These are phyloP conservation scores for Drosophila picticornis DNA, from an alignment of 2,888 invertebrate genomes.

Conservation along the genomic window DNA sequence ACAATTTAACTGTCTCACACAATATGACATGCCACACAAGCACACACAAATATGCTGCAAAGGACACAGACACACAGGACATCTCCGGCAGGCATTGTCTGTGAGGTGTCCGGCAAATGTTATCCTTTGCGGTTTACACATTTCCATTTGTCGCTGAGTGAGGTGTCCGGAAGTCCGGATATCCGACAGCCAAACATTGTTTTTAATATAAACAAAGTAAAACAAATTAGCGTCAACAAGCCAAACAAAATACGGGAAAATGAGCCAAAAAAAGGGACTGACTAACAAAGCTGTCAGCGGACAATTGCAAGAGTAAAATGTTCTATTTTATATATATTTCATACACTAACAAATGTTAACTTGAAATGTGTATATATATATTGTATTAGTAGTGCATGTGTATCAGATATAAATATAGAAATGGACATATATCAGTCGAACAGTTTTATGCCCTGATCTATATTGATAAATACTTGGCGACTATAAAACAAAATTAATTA, in stretches of 20 bases:
- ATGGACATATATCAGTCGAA: neutral
- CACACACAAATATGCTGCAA: slow-evolving; percentile 42
- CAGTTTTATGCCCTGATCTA: neutral
- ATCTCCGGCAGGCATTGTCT: slow-evolving; percentile 37
- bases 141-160: slow-evolving; percentile 57
- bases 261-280: slow-evolving; percentile 6
- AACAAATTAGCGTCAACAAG: slow-evolving; percentile 73
- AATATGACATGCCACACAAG: slow-evolving; percentile 60
- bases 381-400: neutral
- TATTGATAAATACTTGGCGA: neutral
- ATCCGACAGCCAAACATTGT: slow-evolving; percentile 65
- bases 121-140: slow-evolving; percentile 79
- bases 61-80: slow-evolving; percentile 12
- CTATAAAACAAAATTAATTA: neutral
- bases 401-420: neutral
- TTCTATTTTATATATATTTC: slow-evolving; percentile 55
- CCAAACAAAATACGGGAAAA: slow-evolving; percentile 16
- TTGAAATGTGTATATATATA: neutral
- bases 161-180: slow-evolving; percentile 46
- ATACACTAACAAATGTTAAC: neutral
- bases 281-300: slow-evolving; percentile 32
- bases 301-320: slow-evolving; percentile 60
- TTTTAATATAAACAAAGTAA: slow-evolving; percentile 81
- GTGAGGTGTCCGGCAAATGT: slow-evolving; percentile 58
- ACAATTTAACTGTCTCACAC: slow-evolving; percentile 76